Conservation (phyloP, 2,113 vertebrate genomes). For the Nannobrachium achirus region DNA sequence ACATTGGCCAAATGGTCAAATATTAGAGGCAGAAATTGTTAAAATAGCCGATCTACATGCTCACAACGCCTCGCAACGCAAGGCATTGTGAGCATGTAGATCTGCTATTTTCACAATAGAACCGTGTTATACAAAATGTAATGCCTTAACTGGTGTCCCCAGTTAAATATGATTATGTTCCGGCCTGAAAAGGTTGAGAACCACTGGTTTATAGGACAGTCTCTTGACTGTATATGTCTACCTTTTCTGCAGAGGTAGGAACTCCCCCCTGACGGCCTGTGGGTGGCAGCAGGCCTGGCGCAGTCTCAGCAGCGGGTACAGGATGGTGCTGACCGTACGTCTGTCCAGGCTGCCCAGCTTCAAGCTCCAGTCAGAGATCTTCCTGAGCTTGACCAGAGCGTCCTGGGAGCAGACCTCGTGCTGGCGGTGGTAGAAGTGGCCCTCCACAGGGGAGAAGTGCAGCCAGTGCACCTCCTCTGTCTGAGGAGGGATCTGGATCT, state of each 20-base stretch:
- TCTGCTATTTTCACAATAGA: no score
- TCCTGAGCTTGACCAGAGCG: constrained; percentile 91
- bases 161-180: no score
- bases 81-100: no score
- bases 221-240: no score
- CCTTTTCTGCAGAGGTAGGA: constrained; percentile 98
- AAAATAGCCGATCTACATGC: no score
- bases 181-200: no score
- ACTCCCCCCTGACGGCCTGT: constrained; percentile 96
- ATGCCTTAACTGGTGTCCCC: no score
- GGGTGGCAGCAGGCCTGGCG: constrained; percentile 98
- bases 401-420: constrained; percentile 98
- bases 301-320: constrained; percentile 91
- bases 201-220: no score
- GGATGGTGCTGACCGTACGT: constrained; percentile 91
- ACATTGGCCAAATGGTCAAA: no score
- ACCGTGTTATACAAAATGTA: no score
- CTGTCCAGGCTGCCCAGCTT: constrained; percentile 95
- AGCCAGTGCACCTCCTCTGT: constrained; percentile 97
- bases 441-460: constrained; percentile 95
- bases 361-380: constrained; percentile 95
- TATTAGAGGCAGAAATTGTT: no score
- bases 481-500: constrained; percentile 98
- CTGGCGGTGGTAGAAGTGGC: constrained; percentile 97
- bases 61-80: no score